These are phyloP conservation scores for Addax nasomaculatus DNA, from an alignment of 2,113 vertebrate species.

Conservation along the genomic window DNA sequence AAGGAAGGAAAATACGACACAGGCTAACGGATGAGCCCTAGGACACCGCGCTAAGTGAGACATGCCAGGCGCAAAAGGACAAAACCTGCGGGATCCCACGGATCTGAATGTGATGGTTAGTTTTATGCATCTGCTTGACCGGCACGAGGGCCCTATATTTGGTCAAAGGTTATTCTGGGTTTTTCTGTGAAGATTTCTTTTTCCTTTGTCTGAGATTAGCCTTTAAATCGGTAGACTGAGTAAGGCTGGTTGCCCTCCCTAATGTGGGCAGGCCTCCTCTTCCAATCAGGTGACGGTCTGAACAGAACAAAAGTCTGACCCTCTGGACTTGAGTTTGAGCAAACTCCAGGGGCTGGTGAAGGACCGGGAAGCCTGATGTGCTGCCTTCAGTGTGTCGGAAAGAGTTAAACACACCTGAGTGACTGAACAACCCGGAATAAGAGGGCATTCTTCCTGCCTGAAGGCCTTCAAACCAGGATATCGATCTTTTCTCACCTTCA, in stretches of 20 bases:
- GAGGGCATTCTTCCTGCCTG: neutral
- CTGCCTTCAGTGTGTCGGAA: neutral
- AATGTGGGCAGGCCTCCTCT: neutral
- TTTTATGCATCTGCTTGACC: too few species aligned
- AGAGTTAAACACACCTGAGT: neutral
- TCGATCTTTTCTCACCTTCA: too few species aligned
- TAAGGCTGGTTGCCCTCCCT: too few species aligned
- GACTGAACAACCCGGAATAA: neutral
- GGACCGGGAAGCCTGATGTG: neutral
- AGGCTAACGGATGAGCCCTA: neutral
- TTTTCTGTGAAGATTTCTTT: neutral
- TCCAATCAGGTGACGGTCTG: neutral
- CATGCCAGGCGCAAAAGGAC: too few species aligned
- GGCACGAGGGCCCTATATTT: too few species aligned
- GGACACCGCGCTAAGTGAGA: neutral
- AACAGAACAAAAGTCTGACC: neutral
- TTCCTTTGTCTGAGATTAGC: neutral
- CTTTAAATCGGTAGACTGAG: neutral
- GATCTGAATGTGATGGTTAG: rapidly evolving
- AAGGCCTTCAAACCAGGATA: neutral
- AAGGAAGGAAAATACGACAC: neutral
- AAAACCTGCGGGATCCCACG: neutral
- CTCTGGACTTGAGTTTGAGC: neutral
- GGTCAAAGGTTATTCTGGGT: neutral
- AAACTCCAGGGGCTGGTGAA: neutral